A percentile compares a stretch with the other conserved stretches of the same genome.
Evolutionary conservation across 2,113 vertebrate genomes (phyloP).

Genomic region (Anoplopoma fimbria): DNA sequence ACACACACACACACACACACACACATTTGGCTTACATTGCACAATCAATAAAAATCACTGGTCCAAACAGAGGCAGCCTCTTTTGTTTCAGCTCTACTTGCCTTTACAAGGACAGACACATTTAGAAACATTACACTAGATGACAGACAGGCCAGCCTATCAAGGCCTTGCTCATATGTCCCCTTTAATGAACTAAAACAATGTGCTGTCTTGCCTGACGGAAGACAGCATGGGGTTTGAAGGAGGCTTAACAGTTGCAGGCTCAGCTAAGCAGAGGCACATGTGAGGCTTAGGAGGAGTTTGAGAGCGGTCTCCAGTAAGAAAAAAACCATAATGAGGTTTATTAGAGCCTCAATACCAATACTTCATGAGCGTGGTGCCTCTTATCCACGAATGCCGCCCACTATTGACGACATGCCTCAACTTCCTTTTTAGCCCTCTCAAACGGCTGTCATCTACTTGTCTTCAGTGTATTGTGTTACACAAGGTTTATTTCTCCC

Average conservation of each 20-base stretch:
- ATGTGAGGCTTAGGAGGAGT: background rate
- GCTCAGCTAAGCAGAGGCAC: background rate
- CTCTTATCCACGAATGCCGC: background rate
- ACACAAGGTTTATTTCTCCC: conserved; percentile 19
- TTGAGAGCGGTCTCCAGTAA: background rate
- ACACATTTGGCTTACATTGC: background rate
- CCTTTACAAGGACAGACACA: conserved; percentile 66
- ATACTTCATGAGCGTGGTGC: background rate
- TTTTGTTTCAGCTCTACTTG: conserved; percentile 58
- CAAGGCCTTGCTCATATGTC: conserved; percentile 65
- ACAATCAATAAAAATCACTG: conserved; percentile 56
- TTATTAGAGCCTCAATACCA: background rate
- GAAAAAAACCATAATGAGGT: background rate
- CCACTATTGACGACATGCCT: background rate
- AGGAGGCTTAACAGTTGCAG: background rate
- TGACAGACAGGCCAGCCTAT: conserved; percentile 52
- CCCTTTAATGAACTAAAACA: conserved; percentile 64
- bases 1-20: conserved; percentile 3
- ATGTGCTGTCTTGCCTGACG: conserved; percentile 49
- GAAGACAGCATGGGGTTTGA: conserved; percentile 16
- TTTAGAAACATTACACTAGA: conserved; percentile 64
- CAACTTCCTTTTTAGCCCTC: background rate
- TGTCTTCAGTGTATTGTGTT: background rate
- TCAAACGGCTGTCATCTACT: conserved; percentile 20
- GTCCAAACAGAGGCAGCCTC: conserved; percentile 34